Evolutionary conservation across 2,888 invertebrate genomes (phyloP), one percentile per base, ranked within the genome.

Genomic region (Drosophila histrio): DNA sequence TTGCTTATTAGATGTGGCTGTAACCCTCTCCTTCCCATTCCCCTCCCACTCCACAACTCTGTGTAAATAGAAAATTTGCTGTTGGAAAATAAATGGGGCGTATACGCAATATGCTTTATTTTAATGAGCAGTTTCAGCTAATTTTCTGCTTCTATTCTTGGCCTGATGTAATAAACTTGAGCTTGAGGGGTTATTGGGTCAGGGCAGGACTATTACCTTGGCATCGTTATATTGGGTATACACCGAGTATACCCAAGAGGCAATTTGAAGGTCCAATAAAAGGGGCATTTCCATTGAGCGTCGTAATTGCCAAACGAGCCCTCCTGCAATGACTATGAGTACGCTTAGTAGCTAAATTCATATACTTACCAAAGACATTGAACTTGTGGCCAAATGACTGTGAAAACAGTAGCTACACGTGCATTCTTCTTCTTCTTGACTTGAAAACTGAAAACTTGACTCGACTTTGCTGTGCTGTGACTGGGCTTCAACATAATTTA

Each of bases 401-500:
- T 62, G 58, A 53, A 72, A 62, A 52, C 54, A 59, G 58, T 36
- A 39, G 61, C 70, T 64, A 60, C 64, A 70, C 73, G 74, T 77
- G 76, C 58, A 72, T 44, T 39, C 60, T 47, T 60, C 76, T 44
- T 39, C 60, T 47, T 57, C 57, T 50, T 38, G n/a, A 26, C 36
- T 50, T 26, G 43, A 15, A 30, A n/a, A n/a, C 30, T 49, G 49
- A 46, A 61, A 61, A n/a, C n/a, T n/a, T 30, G 60, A 24, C 13
- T 39, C 38, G 30, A 53, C n/a, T n/a, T n/a, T n/a, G n/a, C n/a
- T n/a, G n/a, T n/a, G 30, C 8, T 28, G 3, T 17, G 32, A 6
- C 62, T 38, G 15, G 47, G 41, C 66, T 66, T 64, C 56, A 67
- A 68, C 78, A 70, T 77, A 66, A 72, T 75, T 87, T 87, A 78